Base-by-base conservation (phyloP, 35 echinoderm and acorn worm genomes). In the Strongylocentrotus purpuratus region DNA sequence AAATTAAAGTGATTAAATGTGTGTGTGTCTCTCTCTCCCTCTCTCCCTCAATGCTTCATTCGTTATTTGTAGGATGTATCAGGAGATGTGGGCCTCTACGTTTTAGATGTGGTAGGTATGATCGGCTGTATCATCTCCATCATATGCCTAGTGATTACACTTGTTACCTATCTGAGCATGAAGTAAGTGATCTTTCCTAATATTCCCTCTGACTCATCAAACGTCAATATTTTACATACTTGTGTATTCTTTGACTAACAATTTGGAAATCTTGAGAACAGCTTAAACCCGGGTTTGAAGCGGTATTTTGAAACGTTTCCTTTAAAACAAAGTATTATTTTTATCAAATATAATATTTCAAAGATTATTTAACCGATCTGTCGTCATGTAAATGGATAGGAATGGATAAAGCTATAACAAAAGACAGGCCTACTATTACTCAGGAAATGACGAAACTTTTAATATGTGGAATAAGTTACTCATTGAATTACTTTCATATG, bases 121-220 rank as follows among this genome's bases (percentile, higher is more conserved):
- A 96, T 96, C 15, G 95, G 95, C 15, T 93, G 88, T 85, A 58
- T 96, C 5, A 90, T 96, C 85, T 96, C 95, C 2, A 94, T 96
- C 45, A 85, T 78, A 92, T 52, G 47, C 18, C 90, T 96, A 1
- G 31, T 96, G 9, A 96, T 96, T 46, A 96, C 95, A 46, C 31
- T 96, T 17, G 25, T 96, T 32, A 85, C 95, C 15, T 96, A 92
- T 55, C 14, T 90, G 33, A 46, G 46, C 3, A 90, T 91, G 85
- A 95, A 90, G 94, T 95, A 90, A 91, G 94, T 95, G n/a, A 46
- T 61, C 92, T 45, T 91, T 91, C 47, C 31, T 78, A 78, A 1
- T 78, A 7, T 55, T 55, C 35, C 35, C 50, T 11, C 50, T 55
- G 11, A 14, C 10, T 41, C 35, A 41, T 41, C 35, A 41, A 41